These are phyloP conservation scores for Drosophila trapezifrons DNA, from an alignment of 1,140 invertebrate species.

Conservation along the genomic window DNA sequence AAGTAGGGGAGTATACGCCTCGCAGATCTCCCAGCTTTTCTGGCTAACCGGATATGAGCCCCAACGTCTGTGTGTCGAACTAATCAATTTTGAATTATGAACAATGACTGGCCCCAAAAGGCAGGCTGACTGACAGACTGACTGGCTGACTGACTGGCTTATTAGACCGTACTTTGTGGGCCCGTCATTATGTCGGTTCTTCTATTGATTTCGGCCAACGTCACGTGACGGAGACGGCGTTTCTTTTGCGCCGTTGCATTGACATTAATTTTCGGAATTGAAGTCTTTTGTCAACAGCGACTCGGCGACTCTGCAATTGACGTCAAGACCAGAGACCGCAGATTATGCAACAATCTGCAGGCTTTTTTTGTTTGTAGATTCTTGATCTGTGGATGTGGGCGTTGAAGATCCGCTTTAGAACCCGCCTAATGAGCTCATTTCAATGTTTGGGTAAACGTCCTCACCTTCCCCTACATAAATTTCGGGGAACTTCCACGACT, in stretches of 20 bases:
- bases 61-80: constrained; percentile 37
- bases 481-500: constrained; percentile 32
- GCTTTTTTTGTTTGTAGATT: neutral
- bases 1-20: constrained; percentile 11
- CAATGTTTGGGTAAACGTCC: constrained; percentile 55
- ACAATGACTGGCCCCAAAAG: constrained; percentile 61
- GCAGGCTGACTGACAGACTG: constrained; percentile 37
- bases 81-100: constrained; percentile 76
- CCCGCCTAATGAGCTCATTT: constrained; percentile 62
- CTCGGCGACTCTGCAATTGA: constrained; percentile 45
- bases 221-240: constrained; percentile 62
- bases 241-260: constrained; percentile 63
- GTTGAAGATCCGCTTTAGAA: constrained; percentile 62
- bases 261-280: constrained; percentile 61
- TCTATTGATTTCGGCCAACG: constrained; percentile 33
- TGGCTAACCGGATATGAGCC: constrained; percentile 62
- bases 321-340: constrained; percentile 40
- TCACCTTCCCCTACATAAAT: constrained; percentile 53
- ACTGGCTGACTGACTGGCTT: constrained; percentile 31
- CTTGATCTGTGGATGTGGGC: constrained; percentile 52
- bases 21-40: constrained; percentile 26
- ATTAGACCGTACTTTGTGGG: constrained; percentile 35
- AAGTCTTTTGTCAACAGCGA: constrained; percentile 47
- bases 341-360: constrained; percentile 69
- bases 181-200: constrained; percentile 43